Conservation (phyloP, 1,140 invertebrate species). For the Caenorhabditis inopinata region DNA sequence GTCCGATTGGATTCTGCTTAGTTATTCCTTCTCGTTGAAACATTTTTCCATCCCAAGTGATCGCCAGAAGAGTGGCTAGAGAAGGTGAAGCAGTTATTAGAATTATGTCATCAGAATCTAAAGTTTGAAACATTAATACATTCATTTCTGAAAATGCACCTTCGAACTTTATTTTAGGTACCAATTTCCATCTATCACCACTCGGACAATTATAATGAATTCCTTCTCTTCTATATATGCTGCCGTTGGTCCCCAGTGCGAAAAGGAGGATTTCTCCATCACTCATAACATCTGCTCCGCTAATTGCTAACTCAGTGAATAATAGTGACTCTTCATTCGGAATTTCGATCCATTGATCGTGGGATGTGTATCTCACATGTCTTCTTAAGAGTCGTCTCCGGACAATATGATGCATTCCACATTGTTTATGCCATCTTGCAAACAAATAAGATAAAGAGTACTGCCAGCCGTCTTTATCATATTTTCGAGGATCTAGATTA, state of each 20-base stretch:
- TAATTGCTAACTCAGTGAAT: background rate
- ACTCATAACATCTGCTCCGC: background rate
- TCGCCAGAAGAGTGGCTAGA: constrained; percentile 31
- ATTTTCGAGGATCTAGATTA: background rate
- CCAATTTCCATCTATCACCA: background rate
- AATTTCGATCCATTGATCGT: constrained; percentile 18
- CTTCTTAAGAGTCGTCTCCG: constrained; percentile 19
- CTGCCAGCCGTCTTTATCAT: constrained; percentile 28
- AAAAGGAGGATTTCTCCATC: constrained; percentile 6
- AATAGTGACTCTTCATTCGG: background rate
- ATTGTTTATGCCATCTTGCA: background rate
- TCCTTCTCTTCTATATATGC: constrained; percentile 23
- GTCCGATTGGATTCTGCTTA: background rate
- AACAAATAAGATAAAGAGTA: constrained; percentile 17
- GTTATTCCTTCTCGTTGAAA: constrained; percentile 33
- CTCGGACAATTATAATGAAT: background rate
- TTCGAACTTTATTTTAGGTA: background rate
- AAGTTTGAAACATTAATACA: background rate
- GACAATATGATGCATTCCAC: constrained; percentile 10
- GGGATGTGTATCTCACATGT: constrained; percentile 28
- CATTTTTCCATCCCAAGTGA: constrained; percentile 45
- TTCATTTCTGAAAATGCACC: background rate
- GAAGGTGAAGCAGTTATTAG: constrained; percentile 29
- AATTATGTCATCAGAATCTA: constrained; percentile 12
- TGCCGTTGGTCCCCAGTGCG: constrained; percentile 8